These are phyloP conservation scores for Gastrophysa polygoni DNA, from an alignment of 2,888 invertebrate genomes.

Conservation along the genomic window DNA sequence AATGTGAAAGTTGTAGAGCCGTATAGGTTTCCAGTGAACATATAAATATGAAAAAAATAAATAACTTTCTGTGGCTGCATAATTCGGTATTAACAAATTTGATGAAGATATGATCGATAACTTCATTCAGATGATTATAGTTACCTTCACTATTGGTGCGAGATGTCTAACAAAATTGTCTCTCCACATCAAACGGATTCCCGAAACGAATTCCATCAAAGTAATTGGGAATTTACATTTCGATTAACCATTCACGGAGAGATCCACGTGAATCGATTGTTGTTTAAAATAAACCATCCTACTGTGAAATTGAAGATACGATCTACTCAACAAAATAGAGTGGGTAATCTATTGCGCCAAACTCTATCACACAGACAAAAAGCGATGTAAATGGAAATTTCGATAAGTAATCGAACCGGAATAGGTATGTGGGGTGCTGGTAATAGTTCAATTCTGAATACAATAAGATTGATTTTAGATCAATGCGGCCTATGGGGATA, in stretches of 20 bases:
- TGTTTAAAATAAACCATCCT: conserved; percentile 18
- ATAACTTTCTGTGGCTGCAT: too few relatives aligned
- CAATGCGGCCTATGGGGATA: conserved; percentile 34
- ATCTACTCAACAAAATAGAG: conserved; percentile 19
- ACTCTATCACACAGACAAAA: conserved; percentile 31
- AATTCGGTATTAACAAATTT: too few relatives aligned
- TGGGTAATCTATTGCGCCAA: conserved; percentile 25
- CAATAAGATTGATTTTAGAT: conserved; percentile 39
- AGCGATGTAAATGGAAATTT: conserved; percentile 31
- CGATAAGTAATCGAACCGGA: conserved; percentile 33
- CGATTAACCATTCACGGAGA: background rate
- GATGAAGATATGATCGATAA: too few relatives aligned
- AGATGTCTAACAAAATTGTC: background rate
- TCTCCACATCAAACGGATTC: background rate
- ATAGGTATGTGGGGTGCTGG: conserved; percentile 17
- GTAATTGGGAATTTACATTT: background rate
- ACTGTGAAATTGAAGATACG: conserved; percentile 19
- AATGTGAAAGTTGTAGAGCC: too few relatives aligned
- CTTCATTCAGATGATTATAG: too few relatives aligned
- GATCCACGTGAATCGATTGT: conserved; percentile 14
- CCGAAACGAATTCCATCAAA: background rate
- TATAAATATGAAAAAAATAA: too few relatives aligned
- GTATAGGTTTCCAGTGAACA: too few relatives aligned
- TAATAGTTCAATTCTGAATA: conserved; percentile 35
- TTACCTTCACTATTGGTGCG: too few relatives aligned